phyloP scores from a whole-genome alignment of 2,797 vertebrate genomes.

The Syndactyla subalaris region DNA sequence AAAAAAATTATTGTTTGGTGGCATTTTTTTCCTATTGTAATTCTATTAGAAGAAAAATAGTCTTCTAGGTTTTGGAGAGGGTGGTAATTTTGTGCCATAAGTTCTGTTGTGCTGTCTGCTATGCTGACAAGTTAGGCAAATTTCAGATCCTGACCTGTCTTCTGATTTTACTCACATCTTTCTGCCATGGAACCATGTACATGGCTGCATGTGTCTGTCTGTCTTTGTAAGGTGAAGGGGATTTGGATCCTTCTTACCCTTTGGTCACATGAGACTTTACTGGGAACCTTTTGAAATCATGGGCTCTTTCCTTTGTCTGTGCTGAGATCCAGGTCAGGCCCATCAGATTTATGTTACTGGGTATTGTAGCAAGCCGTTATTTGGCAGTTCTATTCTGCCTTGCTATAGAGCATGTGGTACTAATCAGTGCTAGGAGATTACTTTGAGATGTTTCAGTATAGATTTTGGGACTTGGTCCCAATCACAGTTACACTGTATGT shows the following conservation, averaged over 20 bases:
- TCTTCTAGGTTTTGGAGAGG: background rate
- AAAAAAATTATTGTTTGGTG: background rate
- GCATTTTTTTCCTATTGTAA: background rate
- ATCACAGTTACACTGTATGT: conserved; percentile 65
- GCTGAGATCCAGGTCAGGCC: background rate
- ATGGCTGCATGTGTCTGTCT: background rate
- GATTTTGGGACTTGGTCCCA: conserved; percentile 40
- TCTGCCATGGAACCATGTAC: background rate
- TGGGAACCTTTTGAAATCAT: conserved; percentile 28
- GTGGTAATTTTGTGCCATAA: background rate
- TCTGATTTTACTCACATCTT: background rate
- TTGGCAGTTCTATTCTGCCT: conserved; percentile 32
- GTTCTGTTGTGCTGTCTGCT: background rate
- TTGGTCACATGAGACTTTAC: background rate
- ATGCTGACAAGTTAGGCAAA: background rate
- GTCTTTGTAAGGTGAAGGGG: conserved; percentile 6
- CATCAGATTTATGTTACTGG: conserved; percentile 35
- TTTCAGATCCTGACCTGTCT: background rate
- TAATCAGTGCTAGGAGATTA: conserved; percentile 65
- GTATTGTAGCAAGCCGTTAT: conserved; percentile 38
- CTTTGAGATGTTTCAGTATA: conserved; percentile 49
- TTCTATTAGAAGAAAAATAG: background rate
- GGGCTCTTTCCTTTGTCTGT: conserved; percentile 27
- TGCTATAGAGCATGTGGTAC: conserved; percentile 63
- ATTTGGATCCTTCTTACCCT: conserved; percentile 24